A percentile compares a stretch with the other conserved stretches of the same genome.
These are phyloP conservation scores for Corythoichthys intestinalis DNA, from an alignment of 2,113 vertebrate genomes.

Conservation along the genomic window DNA sequence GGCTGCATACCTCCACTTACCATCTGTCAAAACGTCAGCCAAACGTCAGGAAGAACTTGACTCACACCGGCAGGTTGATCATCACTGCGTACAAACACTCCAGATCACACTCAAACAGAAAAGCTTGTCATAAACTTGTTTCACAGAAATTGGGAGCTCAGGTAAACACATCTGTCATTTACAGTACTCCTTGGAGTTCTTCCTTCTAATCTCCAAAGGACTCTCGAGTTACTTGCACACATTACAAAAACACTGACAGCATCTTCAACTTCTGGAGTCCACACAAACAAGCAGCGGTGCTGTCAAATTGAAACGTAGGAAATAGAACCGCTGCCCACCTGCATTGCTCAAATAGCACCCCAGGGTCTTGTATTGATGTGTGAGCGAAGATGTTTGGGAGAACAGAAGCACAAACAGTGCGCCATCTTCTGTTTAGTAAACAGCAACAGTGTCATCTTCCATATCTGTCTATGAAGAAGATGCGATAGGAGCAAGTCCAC, in stretches of 20 bases:
- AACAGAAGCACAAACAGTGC: constrained; percentile 26
- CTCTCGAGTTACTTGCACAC: constrained; percentile 37
- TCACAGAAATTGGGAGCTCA: constrained; percentile 52
- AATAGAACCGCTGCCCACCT: constrained; percentile 46
- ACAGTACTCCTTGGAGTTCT: constrained; percentile 27
- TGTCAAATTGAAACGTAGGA: constrained; percentile 54
- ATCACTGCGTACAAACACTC: constrained; percentile 61
- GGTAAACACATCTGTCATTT: constrained; percentile 60
- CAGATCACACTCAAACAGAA: constrained; percentile 50
- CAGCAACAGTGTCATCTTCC: constrained; percentile 37
- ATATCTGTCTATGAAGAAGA: constrained; percentile 40
- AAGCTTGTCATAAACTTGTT: constrained; percentile 52
- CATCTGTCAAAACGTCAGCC: constrained; percentile 68
- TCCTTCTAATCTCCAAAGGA: constrained; percentile 48
- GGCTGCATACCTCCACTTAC: constrained; percentile 34
- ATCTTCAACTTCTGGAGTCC: constrained; percentile 44
- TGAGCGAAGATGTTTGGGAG: constrained; percentile 28
- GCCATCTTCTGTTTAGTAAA: constrained; percentile 51
- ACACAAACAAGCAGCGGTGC: constrained; percentile 26
- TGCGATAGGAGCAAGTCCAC: constrained; percentile 22
- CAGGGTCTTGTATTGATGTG: constrained; percentile 50
- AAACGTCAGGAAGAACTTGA: constrained; percentile 57
- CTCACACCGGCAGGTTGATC: constrained; percentile 55
- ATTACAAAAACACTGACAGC: constrained; percentile 53
- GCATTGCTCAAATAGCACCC: constrained; percentile 36